Evolutionary conservation across 2,797 vertebrate genomes (phyloP).

Genomic region (Alosa sapidissima): DNA sequence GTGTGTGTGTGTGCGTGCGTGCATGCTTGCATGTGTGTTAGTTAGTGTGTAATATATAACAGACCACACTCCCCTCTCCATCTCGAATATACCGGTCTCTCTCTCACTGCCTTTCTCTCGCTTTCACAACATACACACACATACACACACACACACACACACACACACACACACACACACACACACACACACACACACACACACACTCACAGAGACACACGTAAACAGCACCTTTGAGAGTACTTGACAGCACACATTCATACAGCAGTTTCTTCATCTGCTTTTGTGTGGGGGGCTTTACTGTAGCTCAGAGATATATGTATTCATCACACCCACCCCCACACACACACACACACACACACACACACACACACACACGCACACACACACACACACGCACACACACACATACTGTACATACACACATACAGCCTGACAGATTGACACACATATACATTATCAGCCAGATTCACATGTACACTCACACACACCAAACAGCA

Average conservation of each 20-base stretch:
- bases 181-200: background rate
- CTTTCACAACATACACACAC: background rate
- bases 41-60: background rate
- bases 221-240: background rate
- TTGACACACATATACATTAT: background rate
- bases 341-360: background rate
- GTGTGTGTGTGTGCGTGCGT: conserved; percentile 21
- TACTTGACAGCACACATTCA: background rate
- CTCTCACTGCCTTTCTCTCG: background rate
- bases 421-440: background rate
- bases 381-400: too few relatives aligned
- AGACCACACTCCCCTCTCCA: too few relatives aligned
- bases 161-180: background rate
- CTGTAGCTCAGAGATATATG: background rate
- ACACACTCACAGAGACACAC: background rate
- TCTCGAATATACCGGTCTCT: too few relatives aligned
- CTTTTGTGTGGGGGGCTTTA: background rate
- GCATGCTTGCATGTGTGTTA: background rate
- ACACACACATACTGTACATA: too few relatives aligned
- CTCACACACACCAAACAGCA: conserved; percentile 17
- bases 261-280: background rate
- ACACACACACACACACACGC: background rate
- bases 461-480: background rate
- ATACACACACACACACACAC: background rate
- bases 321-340: background rate